These are phyloP conservation scores for Nymphicus hollandicus DNA, from an alignment of 2,113 vertebrate species.

Conservation along the genomic window DNA sequence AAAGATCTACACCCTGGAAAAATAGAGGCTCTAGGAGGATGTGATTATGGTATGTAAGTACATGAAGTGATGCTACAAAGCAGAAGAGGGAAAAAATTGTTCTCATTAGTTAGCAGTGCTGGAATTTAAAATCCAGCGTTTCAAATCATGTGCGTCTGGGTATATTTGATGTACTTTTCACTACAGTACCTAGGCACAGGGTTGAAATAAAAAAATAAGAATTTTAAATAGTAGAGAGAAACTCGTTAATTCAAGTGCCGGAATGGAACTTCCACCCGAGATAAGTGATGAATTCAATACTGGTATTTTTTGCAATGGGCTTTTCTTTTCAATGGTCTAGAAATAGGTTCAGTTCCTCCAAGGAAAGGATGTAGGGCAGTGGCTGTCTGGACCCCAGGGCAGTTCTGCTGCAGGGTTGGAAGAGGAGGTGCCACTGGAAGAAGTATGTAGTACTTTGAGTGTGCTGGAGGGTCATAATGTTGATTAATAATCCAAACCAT, in stretches of 20 bases:
- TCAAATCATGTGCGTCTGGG: conserved; percentile 40
- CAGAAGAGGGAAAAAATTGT: conserved; percentile 61
- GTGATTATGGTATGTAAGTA: conserved; percentile 68
- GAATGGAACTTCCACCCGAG: not conserved
- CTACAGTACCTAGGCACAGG: not conserved
- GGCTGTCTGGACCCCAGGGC: not conserved
- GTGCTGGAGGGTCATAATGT: not conserved
- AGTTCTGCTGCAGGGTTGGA: not conserved
- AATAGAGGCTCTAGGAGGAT: conserved; percentile 33
- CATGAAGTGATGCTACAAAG: conserved; percentile 70
- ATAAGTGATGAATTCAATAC: not conserved
- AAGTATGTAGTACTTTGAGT: not conserved
- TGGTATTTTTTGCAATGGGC: not conserved
- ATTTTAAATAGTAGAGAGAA: conserved; percentile 41
- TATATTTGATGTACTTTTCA: conserved; percentile 61
- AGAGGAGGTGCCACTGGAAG: not conserved
- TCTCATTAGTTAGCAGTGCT: conserved; percentile 67
- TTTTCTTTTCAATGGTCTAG: not conserved
- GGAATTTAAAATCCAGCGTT: conserved; percentile 62
- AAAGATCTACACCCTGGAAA: conserved; percentile 38
- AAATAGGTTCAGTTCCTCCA: not conserved
- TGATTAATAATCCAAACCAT: conserved; percentile 9
- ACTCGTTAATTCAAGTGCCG: conserved; percentile 43
- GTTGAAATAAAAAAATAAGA: conserved; percentile 28
- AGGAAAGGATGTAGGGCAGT: not conserved